Base-by-base conservation (phyloP, 2,797 vertebrate genomes). In the Pseudopleuronectes americanus region DNA sequence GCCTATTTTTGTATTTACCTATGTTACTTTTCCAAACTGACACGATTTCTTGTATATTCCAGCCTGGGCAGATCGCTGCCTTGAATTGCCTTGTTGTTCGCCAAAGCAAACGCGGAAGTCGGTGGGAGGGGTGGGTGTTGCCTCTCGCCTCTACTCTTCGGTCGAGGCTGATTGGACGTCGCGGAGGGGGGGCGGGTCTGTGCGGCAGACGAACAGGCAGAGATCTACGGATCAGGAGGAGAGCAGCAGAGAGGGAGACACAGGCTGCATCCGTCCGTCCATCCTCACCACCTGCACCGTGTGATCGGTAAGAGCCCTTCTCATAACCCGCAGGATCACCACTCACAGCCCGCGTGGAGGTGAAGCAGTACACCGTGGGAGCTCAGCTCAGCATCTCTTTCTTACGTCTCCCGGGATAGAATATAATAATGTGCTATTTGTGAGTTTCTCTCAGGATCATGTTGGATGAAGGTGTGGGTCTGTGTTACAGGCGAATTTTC, bases 241-340 rank as follows among this genome's bases (percentile, higher is more conserved):
- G 79, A 90, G 85, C 76, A 86, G 71, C 76, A 87, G 79, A 81
- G 71, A 80, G 63, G 77, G 64, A 65, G 68, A 14, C 12, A 3
- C 33, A 33, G 24, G 23, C 24, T 22, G 31, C 33, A 70, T 75
- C 71, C 72, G 65, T 74, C 55, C n/a, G 10, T 57, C 33, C 56
- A 57, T 57, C 17, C n/a, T 6, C 21, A 8, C 66, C 70, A 38
- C 57, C 64, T 45, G 57, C 80, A 53, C 73, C 71, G 71, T 45
- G 69, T 67, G 58, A 79, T 84, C 81, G 90, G 91, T 93, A 89
- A 91, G 87, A 82, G 55, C 23, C 45, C 54, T 64, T 84, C 83
- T 62, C 63, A 64, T 64, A 57, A 67, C 63, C 53, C 68, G 16
- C 26, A 54, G 8, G 28, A 23, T 58, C 14, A 55, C 59, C 55